Evolutionary conservation across 1,140 invertebrate species (phyloP), one percentile per base, ranked within the genome.

Genomic region (Drosophila persimilis): DNA sequence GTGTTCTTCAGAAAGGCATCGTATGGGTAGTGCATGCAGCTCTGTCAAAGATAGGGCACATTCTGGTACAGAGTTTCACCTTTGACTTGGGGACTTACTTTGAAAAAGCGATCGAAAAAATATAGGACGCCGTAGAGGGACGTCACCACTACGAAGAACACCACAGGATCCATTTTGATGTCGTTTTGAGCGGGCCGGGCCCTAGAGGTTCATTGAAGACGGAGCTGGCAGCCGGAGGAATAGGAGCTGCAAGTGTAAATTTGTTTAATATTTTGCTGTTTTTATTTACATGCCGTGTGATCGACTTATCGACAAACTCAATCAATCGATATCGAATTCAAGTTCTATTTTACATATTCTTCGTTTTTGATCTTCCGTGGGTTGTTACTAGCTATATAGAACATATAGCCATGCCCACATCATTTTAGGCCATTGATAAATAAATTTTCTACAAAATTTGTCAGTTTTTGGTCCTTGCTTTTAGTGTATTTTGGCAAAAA

Each of bases 21-120:
- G 81, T 97, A 97, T 0, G 95, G 95, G 85, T 95, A 95, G 88
- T 96, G 95, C 90, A 95, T 95, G 91, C 96, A 97, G 80, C 95
- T 95, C 95, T 96, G 92, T 78, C 69, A 86, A 78, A 84, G 78
- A 74, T 61, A 53, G 44, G 39, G 59, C 35, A 17, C 2, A 45
- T 51, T 17, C 15, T 43, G 35, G 69, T 65, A 15, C 24, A 69
- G 76, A 69, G 43, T 15, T 9, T 41, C 47, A 62, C 24, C 15
- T 39, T 13, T 54, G 6, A 26, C 11, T 39, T 39, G 20, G 8
- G 9, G 22, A 17, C 69, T 8, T 56, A 95, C 95, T 93, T 95
- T 95, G 69, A 95, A 95, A 80, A 95, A 94, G 20, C 92, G 93
- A 90, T 95, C 95, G 84, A 95, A 94, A 78, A 95, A 95, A 80